Evolutionary conservation across 2,113 vertebrate genomes (phyloP), one percentile per base, ranked within the genome.

Genomic region (Nesogale talazaci): DNA sequence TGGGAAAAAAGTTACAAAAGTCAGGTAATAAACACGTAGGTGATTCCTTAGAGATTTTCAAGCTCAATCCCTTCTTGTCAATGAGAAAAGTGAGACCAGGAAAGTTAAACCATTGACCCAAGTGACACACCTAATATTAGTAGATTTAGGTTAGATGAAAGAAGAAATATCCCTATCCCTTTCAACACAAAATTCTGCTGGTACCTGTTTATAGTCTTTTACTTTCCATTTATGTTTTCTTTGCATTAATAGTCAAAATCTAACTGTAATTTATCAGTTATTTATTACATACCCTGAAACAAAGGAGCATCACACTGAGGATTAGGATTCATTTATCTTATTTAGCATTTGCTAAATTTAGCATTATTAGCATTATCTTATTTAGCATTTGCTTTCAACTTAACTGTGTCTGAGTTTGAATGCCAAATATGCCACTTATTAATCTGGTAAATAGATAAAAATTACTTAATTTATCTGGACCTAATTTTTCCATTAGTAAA

Each of bases 241-340:
- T 67, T 76, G 23, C 5, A 65, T 72, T 83, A 72, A 86, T 63
- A 72, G 56, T 59, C 69, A 88, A 88, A 78, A n/a, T 59, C 19
- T 88, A 79, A 65, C 57, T 20, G 5, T 75, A 4, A 67, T 79
- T 93, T 57, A 42, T 42, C 14, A 19, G 22, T 10, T n/a, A 63
- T 27, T 90, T 40, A 78, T 36, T 40, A 79, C 11, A 42, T 40
- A 72, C 78, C 36, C 84, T 92, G 78, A 65, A 90, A 78, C 63
- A 90, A 1, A 78, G 12, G 2, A 79, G 12, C 14, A 59, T 22
- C 8, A 93, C 7, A 67, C 15, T 93, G 20, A 52, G 29, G 9
- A 40, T 57, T 75, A 59, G 20, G 6, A 85, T 89, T 70, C 19
- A 86, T 57, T 82, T 7, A 59, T 81, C 46, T 84, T 81, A 76